These are phyloP conservation scores for Metridium senile DNA, from an alignment of 92 coral and sea anemone genomes.

Conservation along the genomic window DNA sequence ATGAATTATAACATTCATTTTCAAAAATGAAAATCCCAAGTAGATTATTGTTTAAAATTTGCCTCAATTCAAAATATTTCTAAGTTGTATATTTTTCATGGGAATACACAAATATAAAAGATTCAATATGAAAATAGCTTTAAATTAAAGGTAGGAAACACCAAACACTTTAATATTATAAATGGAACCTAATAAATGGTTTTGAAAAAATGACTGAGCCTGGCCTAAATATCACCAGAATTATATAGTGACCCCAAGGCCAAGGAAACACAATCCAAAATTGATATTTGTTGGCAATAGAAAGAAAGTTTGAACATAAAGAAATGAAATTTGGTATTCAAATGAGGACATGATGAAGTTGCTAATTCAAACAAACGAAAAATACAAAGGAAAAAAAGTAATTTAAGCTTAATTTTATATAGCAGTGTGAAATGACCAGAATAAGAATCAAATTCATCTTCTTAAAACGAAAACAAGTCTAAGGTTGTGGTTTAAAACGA, in stretches of 20 bases:
- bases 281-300: background rate
- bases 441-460: background rate
- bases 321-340: slow-evolving; percentile 22
- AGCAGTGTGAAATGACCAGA: background rate
- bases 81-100: too few relatives aligned
- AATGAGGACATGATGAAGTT: background rate
- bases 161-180: too few relatives aligned
- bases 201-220: too few relatives aligned
- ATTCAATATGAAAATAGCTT: too few relatives aligned
- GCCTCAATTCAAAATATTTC: too few relatives aligned
- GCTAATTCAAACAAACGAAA: slow-evolving; percentile 5
- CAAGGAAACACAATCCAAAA: background rate
- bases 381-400: background rate
- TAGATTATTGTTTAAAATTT: too few relatives aligned
- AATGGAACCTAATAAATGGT: too few relatives aligned
- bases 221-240: background rate
- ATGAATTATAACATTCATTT: too few relatives aligned
- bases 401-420: background rate
- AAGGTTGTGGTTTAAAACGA: background rate
- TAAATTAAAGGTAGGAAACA: too few relatives aligned
- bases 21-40: too few relatives aligned
- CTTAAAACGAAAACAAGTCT: background rate
- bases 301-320: background rate
- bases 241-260: background rate
- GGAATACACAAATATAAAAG: too few relatives aligned